Evolutionary conservation across 2,113 vertebrate species (phyloP), one percentile per base, ranked within the genome.

Genomic region (Syngnathus typhle): DNA sequence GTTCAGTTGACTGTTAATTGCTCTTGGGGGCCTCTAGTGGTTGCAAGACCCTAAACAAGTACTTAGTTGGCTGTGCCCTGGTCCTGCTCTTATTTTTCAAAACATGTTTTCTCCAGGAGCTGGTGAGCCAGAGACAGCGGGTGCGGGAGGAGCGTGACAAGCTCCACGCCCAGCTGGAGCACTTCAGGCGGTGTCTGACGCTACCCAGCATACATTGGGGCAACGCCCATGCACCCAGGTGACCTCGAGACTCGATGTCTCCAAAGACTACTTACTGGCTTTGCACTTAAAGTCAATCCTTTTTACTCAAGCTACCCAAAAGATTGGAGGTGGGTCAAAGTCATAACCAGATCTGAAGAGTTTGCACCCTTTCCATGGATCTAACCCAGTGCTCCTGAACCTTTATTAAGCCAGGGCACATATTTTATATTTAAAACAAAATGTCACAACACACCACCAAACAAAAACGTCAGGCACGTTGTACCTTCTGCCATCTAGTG

Each of bases 121-220:
- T 99, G 82, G 88, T 94, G 89, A 92, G 68, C 84, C 96, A 98
- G 90, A 94, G 95, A 83, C 96, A 98, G 92, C 95, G 93, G 81
- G 89, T 96, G 70, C 90, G 92, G 3, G 94, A 94, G 0, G 96
- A 99, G 84, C 88, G 95, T 54, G 96, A 98, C 83, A 90, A 93
- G 74, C 93, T 99, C 84, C 96, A 99, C 86, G 94, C 95, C 0
- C 94, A 99, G 90, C 94, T 99, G 71, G 95, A 98, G 88, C 96
- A 98, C 93, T 95, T 99, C 89, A 88, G 94, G 88, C 95, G 96
- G 92, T 99, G 96, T 93, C 91, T 99, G 92, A 94, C 93, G 47
- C 85, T 98, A 88, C 96, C 96, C 49, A 91, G 91, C 65, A 86
- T 93, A 81, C 93, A 94, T 75, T 98, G 96, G 95, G 92, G 94